Evolutionary conservation across 2,888 invertebrate species (phyloP), one percentile per base, ranked within the genome.

Genomic region (Nemapogon koenigi): DNA sequence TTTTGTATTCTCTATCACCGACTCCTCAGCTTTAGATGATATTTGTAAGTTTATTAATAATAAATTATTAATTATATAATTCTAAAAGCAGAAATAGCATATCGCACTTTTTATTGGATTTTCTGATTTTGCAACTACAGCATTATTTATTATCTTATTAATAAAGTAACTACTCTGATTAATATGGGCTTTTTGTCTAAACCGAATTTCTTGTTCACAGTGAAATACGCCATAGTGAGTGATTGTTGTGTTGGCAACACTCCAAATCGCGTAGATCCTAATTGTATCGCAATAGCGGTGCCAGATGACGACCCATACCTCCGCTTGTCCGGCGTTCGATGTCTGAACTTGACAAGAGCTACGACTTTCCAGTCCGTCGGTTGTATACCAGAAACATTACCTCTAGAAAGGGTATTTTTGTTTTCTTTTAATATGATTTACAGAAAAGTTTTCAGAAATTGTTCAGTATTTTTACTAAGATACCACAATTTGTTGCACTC

Each of bases 1-100:
- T 2, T 36, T 30, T 11, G 40, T 36, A 10, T 40, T 36, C 13
- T 35, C 52, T 1, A 41, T 49, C 2, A 42, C 41, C 3, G 58
- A 60, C 35, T 49, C 46, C n/a, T 45, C 49, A 3, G 59, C 59
- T 32, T 38, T 56, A 35, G 42, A 28, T 29, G 37, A 37, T 29
- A 16, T 28, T 3, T n/a, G 37, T 37, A 29, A 37, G 16, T 28
- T 7, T 22, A 22, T 10, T 22, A 22, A 22, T 22, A 22, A 7
- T 22, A 22, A 7, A 22, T n/a, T n/a, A n/a, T n/a, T n/a, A n/a
- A n/a, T n/a, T n/a, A n/a, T n/a, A n/a, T n/a, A n/a, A n/a, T n/a
- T n/a, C n/a, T n/a, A n/a, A n/a, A n/a, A n/a, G n/a, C n/a, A n/a
- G n/a, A n/a, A n/a, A n/a, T n/a, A n/a, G n/a, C n/a, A n/a, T n/a